These are phyloP conservation scores for Bradypodion ventrale DNA, from an alignment of 2,797 vertebrate species.

Conservation along the genomic window DNA sequence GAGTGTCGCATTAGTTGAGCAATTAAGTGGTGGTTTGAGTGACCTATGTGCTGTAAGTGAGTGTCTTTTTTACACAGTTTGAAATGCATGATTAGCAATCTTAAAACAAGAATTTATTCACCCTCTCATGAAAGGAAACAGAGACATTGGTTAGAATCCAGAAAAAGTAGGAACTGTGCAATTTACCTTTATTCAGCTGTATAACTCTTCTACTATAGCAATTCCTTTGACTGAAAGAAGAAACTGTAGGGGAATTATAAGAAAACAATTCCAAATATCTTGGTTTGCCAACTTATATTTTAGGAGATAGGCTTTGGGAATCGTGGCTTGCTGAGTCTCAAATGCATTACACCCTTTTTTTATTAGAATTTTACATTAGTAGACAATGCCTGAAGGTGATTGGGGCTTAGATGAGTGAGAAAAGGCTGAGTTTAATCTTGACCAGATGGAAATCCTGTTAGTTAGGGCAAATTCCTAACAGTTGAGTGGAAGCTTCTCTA, in stretches of 20 bases:
- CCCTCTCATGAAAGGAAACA: background rate
- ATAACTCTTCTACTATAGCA: constrained; percentile 27
- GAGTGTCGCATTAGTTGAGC: background rate
- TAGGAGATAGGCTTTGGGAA: constrained; percentile 20
- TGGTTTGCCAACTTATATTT: constrained; percentile 6
- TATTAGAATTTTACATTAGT: constrained; percentile 11
- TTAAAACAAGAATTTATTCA: background rate
- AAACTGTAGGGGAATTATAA: constrained; percentile 36
- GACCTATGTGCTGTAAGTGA: background rate
- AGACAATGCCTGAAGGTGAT: too few species aligned
- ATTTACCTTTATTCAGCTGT: background rate
- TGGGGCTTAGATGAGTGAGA: too few species aligned
- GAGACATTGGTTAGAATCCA: background rate
- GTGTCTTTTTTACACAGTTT: background rate
- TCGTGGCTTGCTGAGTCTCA: constrained; percentile 9
- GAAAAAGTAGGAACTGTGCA: background rate
- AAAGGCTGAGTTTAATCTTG: too few species aligned
- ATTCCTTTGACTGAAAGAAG: constrained; percentile 42
- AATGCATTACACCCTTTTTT: constrained; percentile 14
- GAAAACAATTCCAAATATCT: constrained; percentile 26
- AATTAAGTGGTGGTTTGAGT: background rate
- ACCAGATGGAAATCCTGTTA: too few species aligned
- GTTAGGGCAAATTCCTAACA: too few species aligned
- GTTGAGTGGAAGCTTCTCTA: too few species aligned
- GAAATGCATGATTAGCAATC: background rate